These are phyloP conservation scores for Stigmatopora nigra DNA, from an alignment of 2,113 vertebrate species.

Conservation along the genomic window DNA sequence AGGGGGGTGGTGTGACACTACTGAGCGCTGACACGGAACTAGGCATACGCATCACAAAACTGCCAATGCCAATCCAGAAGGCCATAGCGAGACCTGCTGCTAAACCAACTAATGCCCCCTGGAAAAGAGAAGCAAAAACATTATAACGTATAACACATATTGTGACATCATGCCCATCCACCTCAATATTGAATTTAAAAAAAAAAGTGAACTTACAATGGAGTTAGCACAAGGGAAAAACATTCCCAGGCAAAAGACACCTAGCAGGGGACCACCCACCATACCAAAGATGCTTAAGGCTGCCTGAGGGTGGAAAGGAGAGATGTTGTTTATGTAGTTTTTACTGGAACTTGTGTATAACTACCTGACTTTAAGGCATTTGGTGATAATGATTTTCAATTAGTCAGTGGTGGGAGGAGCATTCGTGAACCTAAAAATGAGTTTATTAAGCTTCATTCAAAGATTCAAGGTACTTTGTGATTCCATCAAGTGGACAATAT, in stretches of 20 bases:
- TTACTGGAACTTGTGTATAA: no score
- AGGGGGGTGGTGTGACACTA: slow-evolving; percentile 34
- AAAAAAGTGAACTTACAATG: slow-evolving; percentile 67
- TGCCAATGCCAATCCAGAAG: slow-evolving; percentile 91
- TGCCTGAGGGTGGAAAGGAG: slow-evolving; percentile 65
- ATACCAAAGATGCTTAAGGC: slow-evolving; percentile 97
- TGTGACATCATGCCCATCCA: neutral
- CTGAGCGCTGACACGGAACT: slow-evolving; percentile 25
- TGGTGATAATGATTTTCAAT: no score
- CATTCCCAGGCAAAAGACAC: slow-evolving; percentile 90
- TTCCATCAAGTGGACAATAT: no score
- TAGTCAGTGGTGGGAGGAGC: no score
- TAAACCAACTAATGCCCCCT: slow-evolving; percentile 83
- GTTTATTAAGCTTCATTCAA: no score
- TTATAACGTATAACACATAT: neutral
- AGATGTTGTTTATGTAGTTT: neutral
- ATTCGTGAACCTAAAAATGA: no score
- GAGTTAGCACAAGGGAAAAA: slow-evolving; percentile 94
- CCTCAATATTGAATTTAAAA: neutral
- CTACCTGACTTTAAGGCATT: no score
- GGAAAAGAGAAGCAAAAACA: neutral
- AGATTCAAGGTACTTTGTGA: no score
- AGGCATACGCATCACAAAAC: slow-evolving; percentile 55
- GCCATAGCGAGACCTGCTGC: slow-evolving; percentile 82
- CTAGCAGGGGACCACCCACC: slow-evolving; percentile 88